These are phyloP conservation scores for Papilio protenor DNA, from an alignment of 2,888 invertebrate species.

Conservation along the genomic window DNA sequence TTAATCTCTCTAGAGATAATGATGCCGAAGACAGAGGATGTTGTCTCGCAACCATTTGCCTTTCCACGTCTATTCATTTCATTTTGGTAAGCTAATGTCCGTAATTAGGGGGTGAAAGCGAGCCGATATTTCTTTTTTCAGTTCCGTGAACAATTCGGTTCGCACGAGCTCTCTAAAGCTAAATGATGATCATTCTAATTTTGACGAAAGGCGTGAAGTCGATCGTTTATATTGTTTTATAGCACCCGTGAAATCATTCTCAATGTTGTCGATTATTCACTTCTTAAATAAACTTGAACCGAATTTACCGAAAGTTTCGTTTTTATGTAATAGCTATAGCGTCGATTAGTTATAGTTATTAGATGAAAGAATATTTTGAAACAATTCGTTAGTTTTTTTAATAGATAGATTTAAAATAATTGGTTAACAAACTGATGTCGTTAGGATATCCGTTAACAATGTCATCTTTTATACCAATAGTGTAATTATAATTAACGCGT, in stretches of 20 bases:
- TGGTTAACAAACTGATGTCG: constrained; percentile 28
- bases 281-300: constrained; percentile 7
- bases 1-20: constrained; percentile 36
- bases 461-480: constrained; percentile 41
- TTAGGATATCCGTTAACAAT: constrained; percentile 39
- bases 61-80: constrained; percentile 27
- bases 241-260: constrained; percentile 30
- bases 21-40: constrained; percentile 24
- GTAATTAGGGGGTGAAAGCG: constrained; percentile 43
- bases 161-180: constrained; percentile 41
- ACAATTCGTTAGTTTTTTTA: background rate
- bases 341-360: background rate
- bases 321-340: background rate
- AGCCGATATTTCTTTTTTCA: constrained; percentile 38
- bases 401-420: constrained; percentile 19
- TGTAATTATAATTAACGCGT: constrained; percentile 40
- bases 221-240: constrained; percentile 33
- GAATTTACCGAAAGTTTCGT: background rate
- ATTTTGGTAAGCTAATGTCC: constrained; percentile 33
- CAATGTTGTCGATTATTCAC: background rate
- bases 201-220: constrained; percentile 39
- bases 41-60: constrained; percentile 26
- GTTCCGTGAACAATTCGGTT: constrained; percentile 42
- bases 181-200: constrained; percentile 39
- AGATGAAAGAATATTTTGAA: constrained; percentile 14